Base-by-base conservation (phyloP, 2,888 invertebrate species). In the Phymatocera aterrima region DNA sequence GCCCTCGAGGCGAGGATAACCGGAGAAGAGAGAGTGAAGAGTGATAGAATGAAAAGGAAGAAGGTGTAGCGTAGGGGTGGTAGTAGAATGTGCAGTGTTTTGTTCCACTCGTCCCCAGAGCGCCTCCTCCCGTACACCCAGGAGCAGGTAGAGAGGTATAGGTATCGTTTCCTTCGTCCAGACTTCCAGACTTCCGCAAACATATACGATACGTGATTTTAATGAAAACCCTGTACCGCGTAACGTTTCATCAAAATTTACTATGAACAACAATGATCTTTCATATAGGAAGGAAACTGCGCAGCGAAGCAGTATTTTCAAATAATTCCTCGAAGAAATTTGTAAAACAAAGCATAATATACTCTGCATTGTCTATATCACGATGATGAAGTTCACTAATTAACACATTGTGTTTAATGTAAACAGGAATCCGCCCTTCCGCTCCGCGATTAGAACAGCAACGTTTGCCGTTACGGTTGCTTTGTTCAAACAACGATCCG, bases 1-100 rank as follows among this genome's bases (percentile, higher is more conserved):
- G 65, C 77, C 77, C 65, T 68, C 18, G 77, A 65, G 77, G 65
- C 65, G 21, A n/a, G 60, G 77, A 77, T 43, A 65, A 65, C 31
- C n/a, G n/a, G 18, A 24, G 77, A 57, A 43, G 43, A 48, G 65
- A 65, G 31, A 64, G 28, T 68, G 21, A 28, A 68, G 37, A 68
- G 46, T 24, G 68, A 68, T 68, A 28, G 68, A 37, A 64, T 68
- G 68, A 43, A 68, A 40, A 46, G 46, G 24, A 28, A 34, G 18
- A 24, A 37, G 21, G 24, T 43, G 24, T 40, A 37, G 46, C 5
- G 48, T 15, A 48, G 40, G 51, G 43, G n/a, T n/a, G n/a, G n/a
- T n/a, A n/a, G n/a, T n/a, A 51, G 34, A 64, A 65, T 48, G 51
- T 61, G 46, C 65, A 77, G 43, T 65, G 65, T 77, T 77, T 77